Percentiles rank a stretch among this genome's conserved stretches.
These are phyloP conservation scores for Hemitrygon akajei DNA, from an alignment of 2,797 vertebrate species.

Conservation along the genomic window DNA sequence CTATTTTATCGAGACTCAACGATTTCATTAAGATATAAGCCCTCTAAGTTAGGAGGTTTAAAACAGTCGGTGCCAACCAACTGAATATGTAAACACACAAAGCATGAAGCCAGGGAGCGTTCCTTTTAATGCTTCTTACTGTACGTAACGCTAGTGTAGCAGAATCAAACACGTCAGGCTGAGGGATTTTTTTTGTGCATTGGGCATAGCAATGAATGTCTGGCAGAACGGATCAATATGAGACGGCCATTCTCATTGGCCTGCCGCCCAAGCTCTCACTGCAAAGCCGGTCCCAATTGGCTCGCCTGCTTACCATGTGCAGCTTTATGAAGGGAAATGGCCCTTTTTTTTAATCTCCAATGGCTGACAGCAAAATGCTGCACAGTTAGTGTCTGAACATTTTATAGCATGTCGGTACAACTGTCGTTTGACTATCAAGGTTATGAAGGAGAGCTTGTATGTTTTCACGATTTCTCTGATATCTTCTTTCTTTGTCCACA, in stretches of 20 bases:
- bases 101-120: not conserved
- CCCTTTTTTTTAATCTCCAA: slow-evolving; percentile 52
- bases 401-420: slow-evolving; percentile 48
- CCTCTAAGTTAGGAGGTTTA: not conserved
- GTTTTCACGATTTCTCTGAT: slow-evolving; percentile 44
- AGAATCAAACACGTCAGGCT: slow-evolving; percentile 42
- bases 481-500: slow-evolving; percentile 58
- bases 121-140: not conserved
- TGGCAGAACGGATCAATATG: slow-evolving; percentile 52
- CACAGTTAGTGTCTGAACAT: slow-evolving; percentile 50
- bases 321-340: slow-evolving; percentile 61
- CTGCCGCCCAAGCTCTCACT: slow-evolving; percentile 47
- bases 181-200: slow-evolving; percentile 52
- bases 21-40: not conserved
- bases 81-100: not conserved
- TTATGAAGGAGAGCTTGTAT: slow-evolving; percentile 43
- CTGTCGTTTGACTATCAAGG: slow-evolving; percentile 40
- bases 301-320: slow-evolving; percentile 53
- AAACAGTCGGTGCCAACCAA: not conserved
- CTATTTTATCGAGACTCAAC: not conserved
- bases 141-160: not conserved
- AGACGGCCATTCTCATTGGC: slow-evolving; percentile 58
- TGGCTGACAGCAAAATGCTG: slow-evolving; percentile 51
- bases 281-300: slow-evolving; percentile 60
- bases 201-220: slow-evolving; percentile 56